phyloP scores from a whole-genome alignment of 2,113 vertebrate genomes.

The Murina feae region DNA sequence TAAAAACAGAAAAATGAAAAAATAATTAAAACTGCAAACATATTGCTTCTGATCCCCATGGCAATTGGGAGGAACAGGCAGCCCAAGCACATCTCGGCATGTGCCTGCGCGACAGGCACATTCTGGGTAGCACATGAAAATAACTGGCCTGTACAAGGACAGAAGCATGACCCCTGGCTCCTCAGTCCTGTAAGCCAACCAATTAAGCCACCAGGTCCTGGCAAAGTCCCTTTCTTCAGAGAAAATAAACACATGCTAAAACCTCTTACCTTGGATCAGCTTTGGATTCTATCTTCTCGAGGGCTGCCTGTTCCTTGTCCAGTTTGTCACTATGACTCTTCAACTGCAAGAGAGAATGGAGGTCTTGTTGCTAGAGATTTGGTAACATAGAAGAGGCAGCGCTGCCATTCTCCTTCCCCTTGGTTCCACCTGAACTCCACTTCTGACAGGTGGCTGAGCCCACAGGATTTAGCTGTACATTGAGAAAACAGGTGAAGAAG shows the following conservation, averaged over 20 bases:
- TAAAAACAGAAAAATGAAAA: background rate
- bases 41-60: background rate
- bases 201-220: background rate
- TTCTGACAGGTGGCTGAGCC: background rate
- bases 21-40: background rate
- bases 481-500: background rate
- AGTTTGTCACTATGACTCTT: slow-evolving; percentile 82
- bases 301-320: slow-evolving; percentile 84
- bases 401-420: background rate
- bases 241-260: background rate
- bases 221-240: background rate
- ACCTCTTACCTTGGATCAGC: slow-evolving; percentile 87
- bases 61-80: background rate
- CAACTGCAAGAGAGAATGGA: slow-evolving; percentile 75
- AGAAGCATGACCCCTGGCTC: background rate
- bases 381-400: background rate
- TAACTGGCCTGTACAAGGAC: background rate
- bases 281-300: slow-evolving; percentile 89
- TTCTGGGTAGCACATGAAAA: background rate
- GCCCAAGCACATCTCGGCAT: background rate
- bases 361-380: background rate
- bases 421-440: background rate
- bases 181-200: background rate
- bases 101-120: fast-evolving
- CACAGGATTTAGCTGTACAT: background rate